Conservation (phyloP, 2,888 invertebrate genomes). For the Allygus modestus region DNA sequence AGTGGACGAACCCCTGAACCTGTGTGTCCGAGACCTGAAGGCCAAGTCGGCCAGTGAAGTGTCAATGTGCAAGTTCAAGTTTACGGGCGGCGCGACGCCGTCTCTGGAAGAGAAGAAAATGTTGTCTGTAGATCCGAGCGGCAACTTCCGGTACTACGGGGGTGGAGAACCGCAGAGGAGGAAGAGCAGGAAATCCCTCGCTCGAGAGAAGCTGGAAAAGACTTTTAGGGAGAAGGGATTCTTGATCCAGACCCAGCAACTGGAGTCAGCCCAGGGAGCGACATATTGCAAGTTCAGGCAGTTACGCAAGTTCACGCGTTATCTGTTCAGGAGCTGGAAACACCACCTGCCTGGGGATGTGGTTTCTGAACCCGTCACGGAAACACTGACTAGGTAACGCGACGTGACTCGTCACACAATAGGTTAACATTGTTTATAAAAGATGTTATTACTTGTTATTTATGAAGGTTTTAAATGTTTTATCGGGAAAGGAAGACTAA, state of each 20-base stretch:
- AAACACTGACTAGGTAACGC: background rate
- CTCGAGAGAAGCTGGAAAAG: constrained; percentile 92
- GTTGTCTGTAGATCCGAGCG: constrained; percentile 92
- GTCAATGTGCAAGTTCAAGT: constrained; percentile 95
- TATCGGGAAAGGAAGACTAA: constrained; percentile 34
- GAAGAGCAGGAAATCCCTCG: constrained; percentile 89
- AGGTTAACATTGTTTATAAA: constrained; percentile 16
- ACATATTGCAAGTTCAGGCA: constrained; percentile 96
- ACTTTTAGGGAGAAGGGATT: constrained; percentile 96
- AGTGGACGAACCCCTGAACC: constrained; percentile 87
- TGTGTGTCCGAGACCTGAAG: constrained; percentile 88
- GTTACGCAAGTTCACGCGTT: constrained; percentile 92
- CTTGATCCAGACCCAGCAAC: constrained; percentile 90
- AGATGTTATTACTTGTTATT: constrained; percentile 10
- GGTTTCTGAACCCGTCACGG: constrained; percentile 65
- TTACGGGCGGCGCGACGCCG: constrained; percentile 94
- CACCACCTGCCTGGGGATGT: constrained; percentile 91
- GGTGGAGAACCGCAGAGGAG: constrained; percentile 81
- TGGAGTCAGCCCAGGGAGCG: constrained; percentile 95
- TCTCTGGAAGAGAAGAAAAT: constrained; percentile 94
- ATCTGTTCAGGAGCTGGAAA: constrained; percentile 95
- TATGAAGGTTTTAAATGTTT: constrained; percentile 3
- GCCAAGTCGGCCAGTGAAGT: constrained; percentile 75
- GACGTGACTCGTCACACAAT: background rate
- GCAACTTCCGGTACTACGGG: constrained; percentile 90